Percentiles rank a stretch among this genome's conserved stretches.
Evolutionary conservation across 2,113 vertebrate species (phyloP).

Genomic region (Otocyon megalotis): DNA sequence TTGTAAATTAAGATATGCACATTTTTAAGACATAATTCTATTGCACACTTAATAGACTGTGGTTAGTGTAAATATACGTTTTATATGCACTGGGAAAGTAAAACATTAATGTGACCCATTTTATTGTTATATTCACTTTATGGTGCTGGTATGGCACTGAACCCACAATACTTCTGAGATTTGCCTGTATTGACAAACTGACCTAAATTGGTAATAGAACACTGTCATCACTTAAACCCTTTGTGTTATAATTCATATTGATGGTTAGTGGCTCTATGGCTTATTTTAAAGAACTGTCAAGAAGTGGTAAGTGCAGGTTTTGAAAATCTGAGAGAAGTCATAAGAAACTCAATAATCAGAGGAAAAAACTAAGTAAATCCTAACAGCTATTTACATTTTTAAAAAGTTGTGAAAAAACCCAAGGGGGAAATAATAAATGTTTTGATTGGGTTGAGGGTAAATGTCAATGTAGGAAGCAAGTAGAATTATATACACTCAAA

Average conservation of each 20-base stretch:
- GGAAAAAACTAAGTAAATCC: neutral
- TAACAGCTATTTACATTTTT: neutral
- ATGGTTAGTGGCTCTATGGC: neutral
- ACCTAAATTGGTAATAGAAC: neutral
- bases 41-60: neutral
- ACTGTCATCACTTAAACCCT: neutral
- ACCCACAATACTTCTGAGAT: neutral
- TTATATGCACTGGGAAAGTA: neutral
- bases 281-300: neutral
- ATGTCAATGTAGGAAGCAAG: neutral
- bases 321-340: neutral
- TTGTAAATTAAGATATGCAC: neutral
- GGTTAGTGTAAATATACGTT: neutral
- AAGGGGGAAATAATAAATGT: neutral
- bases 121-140: neutral
- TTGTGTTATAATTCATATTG: neutral
- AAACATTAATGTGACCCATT: neutral
- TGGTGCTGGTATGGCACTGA: neutral
- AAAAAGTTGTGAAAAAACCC: neutral
- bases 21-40: neutral
- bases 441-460: neutral
- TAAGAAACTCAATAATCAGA: neutral
- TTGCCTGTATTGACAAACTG: neutral
- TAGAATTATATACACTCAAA: neutral
- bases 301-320: neutral